Base-by-base conservation (phyloP, 2,113 vertebrate species). In the Myocastor coypus region DNA sequence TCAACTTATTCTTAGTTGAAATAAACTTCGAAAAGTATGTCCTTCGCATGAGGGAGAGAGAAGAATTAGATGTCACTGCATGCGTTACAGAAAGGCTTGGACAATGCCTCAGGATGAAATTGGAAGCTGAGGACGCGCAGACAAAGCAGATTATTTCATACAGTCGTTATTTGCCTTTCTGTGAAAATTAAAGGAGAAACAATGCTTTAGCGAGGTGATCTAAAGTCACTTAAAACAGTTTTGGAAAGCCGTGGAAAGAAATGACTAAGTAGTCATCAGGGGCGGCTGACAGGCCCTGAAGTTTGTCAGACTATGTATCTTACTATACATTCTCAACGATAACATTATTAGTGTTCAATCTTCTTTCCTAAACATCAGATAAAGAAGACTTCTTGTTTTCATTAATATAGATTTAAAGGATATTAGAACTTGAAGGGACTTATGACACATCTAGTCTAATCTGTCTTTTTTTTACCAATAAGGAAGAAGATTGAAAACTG, bases 391-490 rank as follows among this genome's bases (percentile, higher is more conserved):
- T 32, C 17, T 28, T 88, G 2, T 59, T 92, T 28, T 11, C 28
- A 80, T 92, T 91, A 92, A 59, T 88, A 73, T 28, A 77, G 22
- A 89, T 61, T 75, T 92, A 85, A 8, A 96, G 28, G 78, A 71
- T 55, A 12, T 71, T 88, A 63, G 4, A 50, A 68, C 9, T 68
- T 46, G 3, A 86, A 91, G 7, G 16, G 95, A 57, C 5, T 83
- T 66, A 77, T 24, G 94, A 6, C 3, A 85, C 34, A 83, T 73
- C 9, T 92, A 7, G 50, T 61, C 26, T 71, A 83, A 63, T 87
- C n/a, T 19, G 0, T 14, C 84, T 6, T 52, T 86, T 86, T 46
- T 94, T 91, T 83, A 82, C 9, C 6, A 14, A 63, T 69, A 73
- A 92, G 26, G 13, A 90, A 59, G 0, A 1, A 82, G 6, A 2